Evolutionary conservation across 1,140 invertebrate genomes (phyloP), one percentile per base, ranked within the genome.

Genomic region (Aphelinus atriplicis): DNA sequence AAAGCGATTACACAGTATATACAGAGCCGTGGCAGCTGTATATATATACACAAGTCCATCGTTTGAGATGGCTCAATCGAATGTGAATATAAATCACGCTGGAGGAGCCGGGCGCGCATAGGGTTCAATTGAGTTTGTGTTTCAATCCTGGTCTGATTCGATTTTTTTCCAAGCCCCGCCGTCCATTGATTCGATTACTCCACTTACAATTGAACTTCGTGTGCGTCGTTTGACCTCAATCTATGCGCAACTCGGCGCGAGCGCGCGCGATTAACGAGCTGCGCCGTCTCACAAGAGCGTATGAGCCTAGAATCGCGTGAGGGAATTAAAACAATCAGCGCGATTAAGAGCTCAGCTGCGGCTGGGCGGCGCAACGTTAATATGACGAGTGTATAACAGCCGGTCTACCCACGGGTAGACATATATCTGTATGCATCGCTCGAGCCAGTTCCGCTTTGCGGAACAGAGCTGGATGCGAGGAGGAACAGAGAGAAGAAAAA

Each of bases 321-420:
- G 51, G 43, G 64, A 66, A 66, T 66, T 66, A 66, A 66, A 66
- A 66, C 64, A 66, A 66, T 66, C 64, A 66, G 64, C 7, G 43
- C 47, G 64, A 66, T 66, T 66, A 66, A 66, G 51, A 65, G n/a
- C 62, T 61, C 42, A 61, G n/a, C 42, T 43, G 3, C 42, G 3
- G 26, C 26, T 26, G 26, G 26, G 26, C 45, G 58, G 45, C 58
- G 58, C 56, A n/a, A 58, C 5, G 3, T 58, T 61, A 61, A 61
- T 61, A 61, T 9, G 9, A 43, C 42, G 3, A 45, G 26, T 61
- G 26, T 26, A 61, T 61, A 61, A 58, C 6, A 50, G 63, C 3
- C 26, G 26, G 26, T 26, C 26, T 26, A 0, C 26, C 26, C 26
- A 26, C 26, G 26, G 26, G 26, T 26, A 26, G 26, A 26, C 26